Percentiles rank a stretch among this genome's conserved stretches.
These are phyloP conservation scores for Papilio dardanus DNA, from an alignment of 1,140 invertebrate genomes.

Conservation along the genomic window DNA sequence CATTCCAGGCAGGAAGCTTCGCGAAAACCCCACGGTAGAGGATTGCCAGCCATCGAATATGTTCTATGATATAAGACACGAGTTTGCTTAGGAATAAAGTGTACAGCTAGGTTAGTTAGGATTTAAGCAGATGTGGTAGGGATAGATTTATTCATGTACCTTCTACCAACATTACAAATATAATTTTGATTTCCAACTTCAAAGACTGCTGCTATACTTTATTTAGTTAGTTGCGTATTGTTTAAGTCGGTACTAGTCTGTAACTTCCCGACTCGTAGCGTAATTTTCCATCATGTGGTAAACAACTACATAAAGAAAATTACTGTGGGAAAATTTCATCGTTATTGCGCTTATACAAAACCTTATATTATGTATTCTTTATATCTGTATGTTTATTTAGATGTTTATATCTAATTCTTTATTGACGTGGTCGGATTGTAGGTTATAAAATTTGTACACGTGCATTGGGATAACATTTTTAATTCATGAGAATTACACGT, in stretches of 20 bases:
- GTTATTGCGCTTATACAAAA: not conserved
- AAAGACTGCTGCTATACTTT: not conserved
- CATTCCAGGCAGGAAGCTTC: no score
- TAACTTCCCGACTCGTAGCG: conserved; percentile 5
- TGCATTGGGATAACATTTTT: not conserved
- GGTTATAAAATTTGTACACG: not conserved
- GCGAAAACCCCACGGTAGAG: no score
- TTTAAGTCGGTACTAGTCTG: conserved; percentile 4
- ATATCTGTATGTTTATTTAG: not conserved
- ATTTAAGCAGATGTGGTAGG: no score
- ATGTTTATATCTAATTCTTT: not conserved
- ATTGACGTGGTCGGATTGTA: not conserved
- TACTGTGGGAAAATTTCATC: not conserved
- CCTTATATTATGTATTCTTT: not conserved
- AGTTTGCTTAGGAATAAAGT: no score
- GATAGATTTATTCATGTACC: no score
- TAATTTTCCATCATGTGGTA: not conserved
- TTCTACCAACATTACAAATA: no score
- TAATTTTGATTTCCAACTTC: not conserved
- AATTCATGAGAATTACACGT: conserved; percentile 8
- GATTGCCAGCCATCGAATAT: no score
- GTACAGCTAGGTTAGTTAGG: no score
- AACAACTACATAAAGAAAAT: conserved; percentile 18
- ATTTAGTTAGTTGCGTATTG: not conserved
- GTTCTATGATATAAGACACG: no score